These are phyloP conservation scores for Pachycephus smyrnensis DNA, from an alignment of 2,888 invertebrate species.

Conservation along the genomic window DNA sequence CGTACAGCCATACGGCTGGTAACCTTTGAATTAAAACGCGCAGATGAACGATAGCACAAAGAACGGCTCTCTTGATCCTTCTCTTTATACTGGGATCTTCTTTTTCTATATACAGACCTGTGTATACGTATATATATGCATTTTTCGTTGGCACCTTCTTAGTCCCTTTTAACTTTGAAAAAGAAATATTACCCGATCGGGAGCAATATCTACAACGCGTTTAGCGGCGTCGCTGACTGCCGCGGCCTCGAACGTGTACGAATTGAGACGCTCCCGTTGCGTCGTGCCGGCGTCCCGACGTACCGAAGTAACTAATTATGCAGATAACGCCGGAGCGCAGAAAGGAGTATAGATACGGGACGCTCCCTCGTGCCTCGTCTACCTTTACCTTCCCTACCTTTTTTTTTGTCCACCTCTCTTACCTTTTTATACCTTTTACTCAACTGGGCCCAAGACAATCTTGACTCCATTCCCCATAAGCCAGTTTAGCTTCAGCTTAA, in stretches of 20 bases:
- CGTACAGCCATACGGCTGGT: slow-evolving; percentile 5
- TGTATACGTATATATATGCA: not conserved
- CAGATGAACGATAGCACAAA: slow-evolving; percentile 41
- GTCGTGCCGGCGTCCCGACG: slow-evolving; percentile 36
- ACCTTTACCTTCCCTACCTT: slow-evolving; percentile 32
- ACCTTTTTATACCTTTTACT: slow-evolving; percentile 27
- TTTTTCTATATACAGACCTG: not conserved
- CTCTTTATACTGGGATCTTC: slow-evolving; percentile 6
- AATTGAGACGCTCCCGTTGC: slow-evolving; percentile 49
- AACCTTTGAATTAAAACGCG: slow-evolving; percentile 40
- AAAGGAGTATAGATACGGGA: slow-evolving; percentile 46
- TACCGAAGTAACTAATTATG: slow-evolving; percentile 56
- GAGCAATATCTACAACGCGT: slow-evolving; percentile 34
- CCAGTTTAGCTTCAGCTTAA: not conserved
- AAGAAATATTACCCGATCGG: slow-evolving; percentile 38
- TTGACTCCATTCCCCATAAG: not conserved
- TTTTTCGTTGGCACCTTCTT: not conserved
- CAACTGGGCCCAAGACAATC: not conserved
- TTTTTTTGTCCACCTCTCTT: slow-evolving; percentile 21
- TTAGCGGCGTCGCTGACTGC: slow-evolving; percentile 16
- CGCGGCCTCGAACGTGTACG: slow-evolving; percentile 25
- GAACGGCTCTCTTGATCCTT: slow-evolving; percentile 18
- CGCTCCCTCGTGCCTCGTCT: slow-evolving; percentile 36
- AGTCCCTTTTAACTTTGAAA: slow-evolving; percentile 13
- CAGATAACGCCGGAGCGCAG: slow-evolving; percentile 50